Base-by-base conservation (phyloP, 2,113 vertebrate species). In the Scopus umbretta region DNA sequence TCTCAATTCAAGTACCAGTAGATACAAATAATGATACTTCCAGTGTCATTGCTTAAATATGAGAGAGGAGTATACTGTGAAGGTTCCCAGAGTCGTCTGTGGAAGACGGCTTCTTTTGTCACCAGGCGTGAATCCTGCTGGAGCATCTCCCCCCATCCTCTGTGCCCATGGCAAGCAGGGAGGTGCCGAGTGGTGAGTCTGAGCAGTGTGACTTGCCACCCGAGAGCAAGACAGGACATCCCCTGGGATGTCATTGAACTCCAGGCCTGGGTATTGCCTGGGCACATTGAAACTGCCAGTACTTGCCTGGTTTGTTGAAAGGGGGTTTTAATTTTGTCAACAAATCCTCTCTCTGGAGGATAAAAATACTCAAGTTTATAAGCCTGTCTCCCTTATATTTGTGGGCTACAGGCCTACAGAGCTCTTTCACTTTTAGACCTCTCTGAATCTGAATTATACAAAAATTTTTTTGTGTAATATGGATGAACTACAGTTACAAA, bases 161-260 rank as follows among this genome's bases (percentile, higher is more conserved):
- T 79, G 27, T 81, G 73, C 55, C n/a, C 1, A 0, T 40, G 27
- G 29, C 25, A 17, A 34, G 32, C 63, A 75, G 11, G 25, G 30
- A 58, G 13, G 29, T 58, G 23, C 73, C 16, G 45, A 81, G 53
- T 4, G 1, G 2, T n/a, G 47, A 16, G 13, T 18, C 36, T 10
- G 42, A 42, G 67, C 38, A 42, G 27, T 0, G 5, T 25, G 38
- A 75, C 38, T 13, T 36, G 25, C 65, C 29, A 9, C 23, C 38
- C 16, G 12, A 52, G 40, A 80, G 47, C 20, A 11, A 55, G 63
- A 6, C 5, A 5, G 62, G 67, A 22, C 50, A 26, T 58, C 43
- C 26, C 32, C 5, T 0, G 3, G 30, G 40, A 66, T 0, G 1
- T n/a, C 68, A 16, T n/a, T 49, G 62, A 40, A 6, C 32, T 30